Percentiles rank a stretch among this genome's conserved stretches.
Evolutionary conservation across 2,113 vertebrate genomes (phyloP).

Genomic region (Puntigrus tetrazona): DNA sequence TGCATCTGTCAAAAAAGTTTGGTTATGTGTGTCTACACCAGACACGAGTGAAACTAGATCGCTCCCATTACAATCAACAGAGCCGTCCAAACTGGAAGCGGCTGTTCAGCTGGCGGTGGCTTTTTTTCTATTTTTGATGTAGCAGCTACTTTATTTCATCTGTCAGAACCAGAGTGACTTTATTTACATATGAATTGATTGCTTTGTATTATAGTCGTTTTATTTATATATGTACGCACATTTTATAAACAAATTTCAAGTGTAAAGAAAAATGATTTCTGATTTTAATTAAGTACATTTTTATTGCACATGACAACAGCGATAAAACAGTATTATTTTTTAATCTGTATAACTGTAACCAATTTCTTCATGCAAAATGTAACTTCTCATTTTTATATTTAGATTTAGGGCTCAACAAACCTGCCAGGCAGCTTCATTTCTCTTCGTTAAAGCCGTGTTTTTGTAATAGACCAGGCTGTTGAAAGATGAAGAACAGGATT

Average conservation of each 20-base stretch:
- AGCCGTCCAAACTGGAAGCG: slow-evolving; percentile 7
- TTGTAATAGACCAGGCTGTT: not conserved
- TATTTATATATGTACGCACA: no score
- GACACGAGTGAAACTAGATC: not conserved
- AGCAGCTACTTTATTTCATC: not conserved
- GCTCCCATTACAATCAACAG: slow-evolving; percentile 6
- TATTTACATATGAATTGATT: not conserved
- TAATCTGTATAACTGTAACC: not conserved
- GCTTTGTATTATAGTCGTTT: not conserved
- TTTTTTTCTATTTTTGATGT: not conserved
- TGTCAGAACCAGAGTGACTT: not conserved
- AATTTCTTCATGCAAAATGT: not conserved
- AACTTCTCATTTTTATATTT: not conserved
- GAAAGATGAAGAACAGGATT: slow-evolving; percentile 1
- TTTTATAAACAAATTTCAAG: not conserved
- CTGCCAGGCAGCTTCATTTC: slow-evolving; percentile 2
- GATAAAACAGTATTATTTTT: not conserved
- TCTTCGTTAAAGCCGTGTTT: not conserved
- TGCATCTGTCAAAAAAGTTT: slow-evolving; percentile 10
- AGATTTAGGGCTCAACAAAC: not conserved
- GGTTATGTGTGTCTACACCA: not conserved
- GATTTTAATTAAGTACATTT: not conserved
- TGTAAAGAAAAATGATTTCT: not conserved
- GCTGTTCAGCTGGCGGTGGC: not conserved
- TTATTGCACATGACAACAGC: not conserved